phyloP scores from a whole-genome alignment of 1,140 invertebrate species.

The Scaptomyza hsui region DNA sequence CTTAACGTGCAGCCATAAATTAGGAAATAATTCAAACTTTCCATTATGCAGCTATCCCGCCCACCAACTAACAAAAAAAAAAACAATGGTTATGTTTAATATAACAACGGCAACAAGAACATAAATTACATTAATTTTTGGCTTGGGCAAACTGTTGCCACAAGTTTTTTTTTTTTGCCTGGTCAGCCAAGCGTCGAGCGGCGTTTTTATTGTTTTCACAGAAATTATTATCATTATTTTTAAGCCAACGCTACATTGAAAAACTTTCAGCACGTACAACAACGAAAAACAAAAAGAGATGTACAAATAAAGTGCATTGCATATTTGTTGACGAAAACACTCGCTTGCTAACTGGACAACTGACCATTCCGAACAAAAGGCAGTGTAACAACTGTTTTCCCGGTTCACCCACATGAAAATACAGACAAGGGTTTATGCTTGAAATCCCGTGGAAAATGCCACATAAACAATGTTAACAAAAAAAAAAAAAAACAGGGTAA shows the following conservation, averaged over 20 bases:
- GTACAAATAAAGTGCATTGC: conserved; percentile 36
- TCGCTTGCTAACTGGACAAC: conserved; percentile 7
- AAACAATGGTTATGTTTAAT: conserved; percentile 61
- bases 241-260: conserved; percentile 48
- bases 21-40: conserved; percentile 25
- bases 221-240: conserved; percentile 69
- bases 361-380: conserved; percentile 26
- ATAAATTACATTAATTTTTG: conserved; percentile 75
- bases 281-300: conserved; percentile 11
- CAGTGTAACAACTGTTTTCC: background rate
- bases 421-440: conserved; percentile 4
- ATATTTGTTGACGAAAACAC: conserved; percentile 35
- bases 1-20: conserved; percentile 61
- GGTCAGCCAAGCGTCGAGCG: conserved; percentile 44
- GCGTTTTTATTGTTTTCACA: conserved; percentile 67
- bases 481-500: no score
- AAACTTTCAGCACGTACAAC: conserved; percentile 17
- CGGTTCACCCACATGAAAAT: background rate
- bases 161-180: conserved; percentile 45
- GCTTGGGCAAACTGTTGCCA: conserved; percentile 51
- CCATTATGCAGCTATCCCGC: conserved; percentile 2
- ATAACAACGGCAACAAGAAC: conserved; percentile 32
- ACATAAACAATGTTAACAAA: conserved; percentile 2
- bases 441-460: conserved; percentile 5
- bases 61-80: conserved; percentile 37